A percentile compares a stretch with the other conserved stretches of the same genome.
Conservation (phyloP, 53 echinoderm and acorn worm genomes). For the Echinometra lucunter region DNA sequence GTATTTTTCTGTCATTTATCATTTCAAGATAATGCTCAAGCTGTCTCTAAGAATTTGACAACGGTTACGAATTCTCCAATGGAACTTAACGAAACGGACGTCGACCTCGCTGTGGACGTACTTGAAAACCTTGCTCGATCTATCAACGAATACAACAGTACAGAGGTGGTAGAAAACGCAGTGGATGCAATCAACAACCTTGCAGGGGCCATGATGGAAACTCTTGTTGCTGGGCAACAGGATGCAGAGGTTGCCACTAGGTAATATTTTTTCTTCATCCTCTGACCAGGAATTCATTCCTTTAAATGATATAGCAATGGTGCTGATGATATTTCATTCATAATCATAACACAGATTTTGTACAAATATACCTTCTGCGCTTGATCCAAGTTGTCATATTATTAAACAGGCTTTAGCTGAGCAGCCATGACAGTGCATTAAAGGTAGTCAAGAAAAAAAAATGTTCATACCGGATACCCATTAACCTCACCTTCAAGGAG, state of each 20-base stretch:
- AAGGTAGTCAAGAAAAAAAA: too few relatives aligned
- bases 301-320: not conserved
- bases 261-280: conserved; percentile 40
- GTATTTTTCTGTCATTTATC: not conserved
- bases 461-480: too few relatives aligned
- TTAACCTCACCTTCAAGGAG: too few relatives aligned
- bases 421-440: too few relatives aligned
- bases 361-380: too few relatives aligned
- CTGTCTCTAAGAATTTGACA: conserved; percentile 70
- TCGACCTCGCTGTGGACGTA: conserved; percentile 71
- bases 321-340: not conserved
- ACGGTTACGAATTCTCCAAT: conserved; percentile 74
- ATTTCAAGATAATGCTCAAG: conserved; percentile 70
- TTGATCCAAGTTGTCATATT: too few relatives aligned
- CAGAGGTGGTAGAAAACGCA: conserved; percentile 70
- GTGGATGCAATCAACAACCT: conserved; percentile 69
- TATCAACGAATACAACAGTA: conserved; percentile 43
- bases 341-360: too few relatives aligned
- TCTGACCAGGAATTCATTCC: too few relatives aligned
- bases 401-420: too few relatives aligned
- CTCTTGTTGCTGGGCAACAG: conserved; percentile 72
- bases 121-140: conserved; percentile 75
- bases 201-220: conserved; percentile 36
- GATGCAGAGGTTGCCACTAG: conserved; percentile 72
- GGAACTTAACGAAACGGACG: conserved; percentile 70